Evolutionary conservation across 2,113 vertebrate genomes (phyloP).

Genomic region (Petroica traversi): DNA sequence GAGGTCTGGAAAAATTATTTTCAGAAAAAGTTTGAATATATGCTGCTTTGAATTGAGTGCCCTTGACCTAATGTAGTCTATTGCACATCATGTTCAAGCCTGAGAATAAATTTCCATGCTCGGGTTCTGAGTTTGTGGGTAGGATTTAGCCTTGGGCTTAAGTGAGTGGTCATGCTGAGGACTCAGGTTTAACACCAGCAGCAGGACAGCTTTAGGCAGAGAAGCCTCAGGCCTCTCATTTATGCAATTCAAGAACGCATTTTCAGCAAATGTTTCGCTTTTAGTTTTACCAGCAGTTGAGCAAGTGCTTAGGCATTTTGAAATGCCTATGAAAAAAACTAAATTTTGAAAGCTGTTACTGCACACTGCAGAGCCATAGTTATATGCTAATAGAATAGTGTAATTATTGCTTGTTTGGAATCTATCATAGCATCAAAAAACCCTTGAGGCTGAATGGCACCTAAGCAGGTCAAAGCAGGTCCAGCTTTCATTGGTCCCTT

Average conservation of each 20-base stretch:
- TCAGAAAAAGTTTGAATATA: neutral
- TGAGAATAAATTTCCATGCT: neutral
- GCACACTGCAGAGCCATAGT: neutral
- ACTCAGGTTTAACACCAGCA: neutral
- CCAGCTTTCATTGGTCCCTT: neutral
- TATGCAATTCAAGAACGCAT: neutral
- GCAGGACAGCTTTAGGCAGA: neutral
- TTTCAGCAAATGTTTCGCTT: neutral
- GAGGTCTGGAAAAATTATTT: neutral
- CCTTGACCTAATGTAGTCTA: neutral
- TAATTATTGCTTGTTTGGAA: neutral
- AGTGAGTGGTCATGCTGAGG: neutral
- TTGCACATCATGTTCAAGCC: neutral
- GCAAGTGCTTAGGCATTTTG: neutral
- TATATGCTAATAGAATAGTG: accelerated
- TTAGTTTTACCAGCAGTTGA: neutral
- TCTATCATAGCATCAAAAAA: neutral
- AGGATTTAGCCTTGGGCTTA: neutral
- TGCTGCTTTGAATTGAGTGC: neutral
- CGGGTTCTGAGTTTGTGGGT: neutral
- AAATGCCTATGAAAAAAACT: too few relatives aligned
- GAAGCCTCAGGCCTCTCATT: neutral
- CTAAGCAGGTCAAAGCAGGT: neutral
- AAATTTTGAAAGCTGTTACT: too few relatives aligned
- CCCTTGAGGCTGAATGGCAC: neutral